A percentile compares a stretch with the other conserved stretches of the same genome.
These are phyloP conservation scores for Pimephales promelas DNA, from an alignment of 2,113 vertebrate species.

Conservation along the genomic window DNA sequence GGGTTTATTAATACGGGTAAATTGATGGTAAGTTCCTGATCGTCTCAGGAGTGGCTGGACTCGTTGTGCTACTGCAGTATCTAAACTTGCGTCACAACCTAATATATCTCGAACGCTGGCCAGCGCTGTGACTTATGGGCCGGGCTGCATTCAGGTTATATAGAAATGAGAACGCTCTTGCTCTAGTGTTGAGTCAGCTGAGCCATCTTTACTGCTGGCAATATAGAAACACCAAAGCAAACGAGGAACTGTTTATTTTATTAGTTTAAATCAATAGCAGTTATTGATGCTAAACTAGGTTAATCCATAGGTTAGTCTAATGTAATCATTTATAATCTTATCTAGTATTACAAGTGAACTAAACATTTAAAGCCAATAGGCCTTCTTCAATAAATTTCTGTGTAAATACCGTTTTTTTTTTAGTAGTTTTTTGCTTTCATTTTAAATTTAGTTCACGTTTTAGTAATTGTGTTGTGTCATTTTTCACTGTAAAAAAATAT, in stretches of 20 bases:
- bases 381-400: background rate
- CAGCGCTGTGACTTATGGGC: constrained; percentile 19
- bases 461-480: no score
- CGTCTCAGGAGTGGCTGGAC: background rate
- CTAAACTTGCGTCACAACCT: constrained; percentile 15
- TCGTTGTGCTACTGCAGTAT: constrained; percentile 1
- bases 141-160: constrained; percentile 16
- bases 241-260: background rate
- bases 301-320: background rate
- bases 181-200: constrained; percentile 36
- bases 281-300: background rate
- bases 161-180: constrained; percentile 31
- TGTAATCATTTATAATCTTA: background rate
- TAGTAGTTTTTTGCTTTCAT: no score
- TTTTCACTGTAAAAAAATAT: no score
- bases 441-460: no score
- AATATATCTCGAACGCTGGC: constrained; percentile 14
- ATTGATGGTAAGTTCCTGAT: background rate
- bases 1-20: no score
- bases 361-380: background rate
- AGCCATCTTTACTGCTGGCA: background rate
- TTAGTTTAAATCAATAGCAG: background rate
- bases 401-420: background rate
- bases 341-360: background rate
- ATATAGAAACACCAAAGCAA: background rate